Evolutionary conservation across 2,888 invertebrate genomes (phyloP), one percentile per base, ranked within the genome.

Genomic region (Hypercompe scribonia): DNA sequence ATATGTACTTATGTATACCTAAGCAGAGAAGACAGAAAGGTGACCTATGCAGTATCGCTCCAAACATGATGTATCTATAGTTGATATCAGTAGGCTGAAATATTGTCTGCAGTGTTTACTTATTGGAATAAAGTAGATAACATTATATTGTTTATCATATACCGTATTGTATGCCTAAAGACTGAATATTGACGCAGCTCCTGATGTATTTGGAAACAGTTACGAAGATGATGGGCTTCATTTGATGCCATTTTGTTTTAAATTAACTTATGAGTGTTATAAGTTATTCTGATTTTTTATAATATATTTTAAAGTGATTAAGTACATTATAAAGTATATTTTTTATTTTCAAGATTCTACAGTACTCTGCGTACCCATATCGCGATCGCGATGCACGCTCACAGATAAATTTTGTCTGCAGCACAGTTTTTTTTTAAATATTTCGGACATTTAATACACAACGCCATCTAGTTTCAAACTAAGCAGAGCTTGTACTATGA

Each of bases 61-160:
- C 71, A 78, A 81, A 77, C 77, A 85, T 71, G 68, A 71, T 50
- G 71, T 70, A 69, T 58, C 64, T 66, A 58, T 68, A 83, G 80
- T 65, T 73, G 68, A 72, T 84, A 88, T 87, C 88, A 84, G 84
- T 87, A 84, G 71, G 71, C 84, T 78, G 79, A 84, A 86, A 86
- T 86, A 86, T 86, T 84, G 78, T 82, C 76, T 79, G 72, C 76
- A 78, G 78, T 82, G 80, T 71, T 76, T 78, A 78, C 76, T 75
- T 83, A 78, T 78, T 81, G 71, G 73, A 74, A 80, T 77, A 78
- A 76, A 75, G 77, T 70, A 78, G 81, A 84, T 84, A 86, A 82
- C 73, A 73, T 72, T 66, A 61, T 54, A 73, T 67, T 75, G 70
- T 71, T 73, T 84, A 78, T 77, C 71, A n/a, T 33, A 33, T 54